These are phyloP conservation scores for Zootoca vivipara DNA, from an alignment of 2,113 vertebrate species.

Conservation along the genomic window DNA sequence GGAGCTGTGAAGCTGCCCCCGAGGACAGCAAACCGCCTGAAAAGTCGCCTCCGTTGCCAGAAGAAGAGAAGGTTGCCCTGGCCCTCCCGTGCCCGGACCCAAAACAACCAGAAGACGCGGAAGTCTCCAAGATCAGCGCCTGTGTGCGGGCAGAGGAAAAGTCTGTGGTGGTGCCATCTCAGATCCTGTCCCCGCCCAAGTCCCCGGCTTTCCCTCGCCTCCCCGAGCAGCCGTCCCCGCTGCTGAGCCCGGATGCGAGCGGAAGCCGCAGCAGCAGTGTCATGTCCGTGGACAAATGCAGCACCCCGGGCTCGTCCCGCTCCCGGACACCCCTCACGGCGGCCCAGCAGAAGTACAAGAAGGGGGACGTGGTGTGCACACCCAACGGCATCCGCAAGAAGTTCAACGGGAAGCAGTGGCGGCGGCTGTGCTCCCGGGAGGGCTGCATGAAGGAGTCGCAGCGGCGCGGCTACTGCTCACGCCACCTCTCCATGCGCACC, in stretches of 20 bases:
- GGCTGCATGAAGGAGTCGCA: constrained; percentile 95
- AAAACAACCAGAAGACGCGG: constrained; percentile 75
- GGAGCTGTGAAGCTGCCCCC: constrained; percentile 64
- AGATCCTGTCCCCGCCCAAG: constrained; percentile 70
- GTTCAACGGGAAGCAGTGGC: constrained; percentile 95
- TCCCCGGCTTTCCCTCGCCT: constrained; percentile 72
- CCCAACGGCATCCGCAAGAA: constrained; percentile 93
- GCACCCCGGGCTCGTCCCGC: constrained; percentile 68
- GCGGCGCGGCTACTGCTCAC: constrained; percentile 89
- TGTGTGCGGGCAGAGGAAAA: constrained; percentile 74
- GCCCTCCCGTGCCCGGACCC: constrained; percentile 46
- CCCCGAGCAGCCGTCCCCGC: constrained; percentile 67
- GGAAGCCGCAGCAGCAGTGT: constrained; percentile 72
- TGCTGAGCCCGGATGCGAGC: constrained; percentile 66
- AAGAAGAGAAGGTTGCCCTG: constrained; percentile 71
- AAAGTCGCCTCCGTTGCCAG: constrained; percentile 61
- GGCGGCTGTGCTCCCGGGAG: constrained; percentile 90
- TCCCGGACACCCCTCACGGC: constrained; percentile 85
- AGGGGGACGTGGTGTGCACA: constrained; percentile 92
- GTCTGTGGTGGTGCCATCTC: constrained; percentile 45
- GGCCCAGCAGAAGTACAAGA: constrained; percentile 91
- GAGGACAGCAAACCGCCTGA: constrained; percentile 29
- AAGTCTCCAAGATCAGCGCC: constrained; percentile 86
- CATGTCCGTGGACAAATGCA: constrained; percentile 70
- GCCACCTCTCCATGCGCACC: constrained; percentile 92